Evolutionary conservation across 2,113 vertebrate species (phyloP), one percentile per base, ranked within the genome.

Genomic region (Myotis davidii): DNA sequence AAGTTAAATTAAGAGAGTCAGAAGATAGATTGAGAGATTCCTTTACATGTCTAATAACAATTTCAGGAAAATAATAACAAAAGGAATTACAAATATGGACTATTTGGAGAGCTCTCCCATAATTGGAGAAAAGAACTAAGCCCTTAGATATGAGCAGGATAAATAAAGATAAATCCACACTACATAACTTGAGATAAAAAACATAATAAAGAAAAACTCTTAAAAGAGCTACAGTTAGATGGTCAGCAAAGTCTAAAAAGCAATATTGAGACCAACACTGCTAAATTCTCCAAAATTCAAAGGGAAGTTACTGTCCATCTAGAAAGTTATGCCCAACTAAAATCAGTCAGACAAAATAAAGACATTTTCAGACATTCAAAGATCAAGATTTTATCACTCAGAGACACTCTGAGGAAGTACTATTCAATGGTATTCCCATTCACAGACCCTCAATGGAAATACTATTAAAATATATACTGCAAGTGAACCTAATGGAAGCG

Each of bases 311-410:
- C 14, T 39, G 27, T 79, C 23, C n/a, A 39, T 88, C 59, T 69
- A 89, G 37, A 94, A 42, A 92, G 91, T 72, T 91, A 91, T 76
- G 78, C 12, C 89, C 64, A 95, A 88, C 18, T 50, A 45, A 95
- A 85, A n/a, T 54, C 32, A 59, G 27, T n/a, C 39, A 82, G 42
- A 8, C 59, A 84, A 87, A 84, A 85, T 50, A 77, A 89, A 67
- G 13, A 32, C 14, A 72, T 78, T 77, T 92, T 85, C 18, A 90
- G 52, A 87, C 32, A 88, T 37, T 84, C 29, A 74, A 85, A 92
- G 9, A 82, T 54, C 9, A 88, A 90, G 56, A 69, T 50, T 74
- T 90, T 82, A 72, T 42, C 48, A 92, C 25, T 90, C 65, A 87
- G 1, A 82, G 39, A 72, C 59, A 76, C n/a, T 70, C 23, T 21